A percentile compares a stretch with the other conserved stretches of the same genome.
phyloP scores from a whole-genome alignment of 2,888 invertebrate genomes.

The Hermodice carunculata region DNA sequence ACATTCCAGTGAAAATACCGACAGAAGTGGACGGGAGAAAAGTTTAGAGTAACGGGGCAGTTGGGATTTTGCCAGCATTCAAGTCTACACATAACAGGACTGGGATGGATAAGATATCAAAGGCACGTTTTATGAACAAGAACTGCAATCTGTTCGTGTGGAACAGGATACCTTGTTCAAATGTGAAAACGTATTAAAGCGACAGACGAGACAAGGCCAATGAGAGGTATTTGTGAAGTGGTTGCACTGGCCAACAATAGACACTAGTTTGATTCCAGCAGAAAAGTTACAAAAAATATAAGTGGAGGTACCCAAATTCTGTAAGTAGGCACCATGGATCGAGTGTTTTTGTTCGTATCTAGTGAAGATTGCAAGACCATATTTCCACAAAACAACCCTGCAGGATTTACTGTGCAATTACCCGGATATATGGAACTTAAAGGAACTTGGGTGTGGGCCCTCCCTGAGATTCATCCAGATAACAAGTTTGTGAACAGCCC shows the following conservation, averaged over 20 bases:
- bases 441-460: too few species aligned
- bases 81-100: neutral
- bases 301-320: too few species aligned
- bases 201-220: neutral
- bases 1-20: neutral
- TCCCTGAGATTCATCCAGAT: too few species aligned
- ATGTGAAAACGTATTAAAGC: neutral
- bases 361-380: too few species aligned
- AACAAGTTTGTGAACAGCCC: too few species aligned
- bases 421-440: too few species aligned
- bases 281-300: too few species aligned
- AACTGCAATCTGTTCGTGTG: neutral
- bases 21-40: conserved; percentile 6
- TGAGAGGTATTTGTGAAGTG: neutral
- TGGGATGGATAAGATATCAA: conserved; percentile 6
- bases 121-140: conserved; percentile 11
- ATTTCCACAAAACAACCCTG: too few species aligned
- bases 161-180: neutral
- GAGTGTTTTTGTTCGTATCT: too few species aligned
- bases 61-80: neutral
- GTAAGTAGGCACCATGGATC: too few species aligned
- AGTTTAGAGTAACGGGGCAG: neutral
- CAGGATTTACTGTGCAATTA: too few species aligned
- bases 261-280: conserved; percentile 6
- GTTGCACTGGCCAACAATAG: neutral